Base-by-base conservation (phyloP, 1,140 invertebrate species). In the Apis florea region DNA sequence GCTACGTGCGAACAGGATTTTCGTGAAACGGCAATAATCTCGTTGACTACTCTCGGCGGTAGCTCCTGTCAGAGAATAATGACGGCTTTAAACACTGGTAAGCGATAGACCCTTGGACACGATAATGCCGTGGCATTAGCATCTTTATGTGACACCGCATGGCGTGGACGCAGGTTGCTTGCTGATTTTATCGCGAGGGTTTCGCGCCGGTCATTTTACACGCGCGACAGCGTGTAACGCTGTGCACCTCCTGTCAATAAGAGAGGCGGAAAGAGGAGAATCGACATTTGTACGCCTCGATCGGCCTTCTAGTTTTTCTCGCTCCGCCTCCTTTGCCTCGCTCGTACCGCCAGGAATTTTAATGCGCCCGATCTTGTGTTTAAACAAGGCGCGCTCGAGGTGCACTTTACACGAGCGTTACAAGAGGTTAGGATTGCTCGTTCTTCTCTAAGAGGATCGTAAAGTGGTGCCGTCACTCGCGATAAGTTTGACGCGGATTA, bases 111-210 rank as follows among this genome's bases (percentile, higher is more conserved):
- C 31, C 64, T 26, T 72, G 76, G 79, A 86, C 82, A 76, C 68
- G 85, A 72, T 90, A 90, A 90, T 89, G 75, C 81, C 85, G 85
- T 86, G 79, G 70, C 63, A 90, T 90, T 89, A 89, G 76, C 73
- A 80, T 69, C 66, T 86, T 88, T 86, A 84, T 78, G 86, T 82
- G 86, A 86, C 86, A 84, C 67, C 54, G 64, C 79, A 66, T 13
- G 31, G 31, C 31, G 31, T 13, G 61, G 21, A 54, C 59, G 53
- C 69, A 40, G 8, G 31, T 21, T 64, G 61, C 64, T 61, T 49
- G 63, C 58, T 68, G 86, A 85, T 83, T 85, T 88, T 88, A 80
- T 85, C 75, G 71, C 47, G 6, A 40, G 47, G 26, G 21, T 51
- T 58, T n/a, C 59, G 61, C 67, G 75, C 61, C 59, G 76, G 71